phyloP scores from a whole-genome alignment of 2,888 invertebrate species.

The Isoperla grammatica region DNA sequence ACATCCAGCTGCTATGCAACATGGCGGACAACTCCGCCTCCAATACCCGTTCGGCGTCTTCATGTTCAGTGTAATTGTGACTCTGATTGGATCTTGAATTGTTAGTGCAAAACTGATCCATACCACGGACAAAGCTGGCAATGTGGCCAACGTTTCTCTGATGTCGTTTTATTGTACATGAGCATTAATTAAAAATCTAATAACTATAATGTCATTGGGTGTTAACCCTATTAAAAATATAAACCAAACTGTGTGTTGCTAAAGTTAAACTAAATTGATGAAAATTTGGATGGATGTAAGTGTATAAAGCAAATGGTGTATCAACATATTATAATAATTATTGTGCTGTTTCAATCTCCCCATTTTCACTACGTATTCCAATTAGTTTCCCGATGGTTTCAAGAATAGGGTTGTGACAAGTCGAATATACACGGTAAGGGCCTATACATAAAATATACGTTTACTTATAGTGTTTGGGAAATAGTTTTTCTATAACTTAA shows the following conservation, averaged over 20 bases:
- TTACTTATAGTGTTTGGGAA: too few relatives aligned
- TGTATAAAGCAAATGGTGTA: too few relatives aligned
- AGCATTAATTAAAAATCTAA: slow-evolving; percentile 9
- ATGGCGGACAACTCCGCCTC: slow-evolving; percentile 64
- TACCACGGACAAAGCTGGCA: slow-evolving; percentile 2
- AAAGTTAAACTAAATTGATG: too few relatives aligned
- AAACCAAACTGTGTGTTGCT: slow-evolving; percentile 7
- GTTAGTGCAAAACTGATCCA: neutral
- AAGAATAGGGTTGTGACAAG: too few relatives aligned
- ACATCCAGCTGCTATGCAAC: slow-evolving; percentile 82
- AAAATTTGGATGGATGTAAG: too few relatives aligned
- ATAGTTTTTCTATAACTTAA: too few relatives aligned
- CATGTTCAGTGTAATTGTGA: slow-evolving; percentile 61
- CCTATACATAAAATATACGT: too few relatives aligned
- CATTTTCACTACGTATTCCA: too few relatives aligned
- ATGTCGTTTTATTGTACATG: slow-evolving; percentile 7
- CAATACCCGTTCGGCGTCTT: slow-evolving; percentile 68
- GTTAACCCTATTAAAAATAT: neutral
- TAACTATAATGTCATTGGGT: slow-evolving; percentile 5
- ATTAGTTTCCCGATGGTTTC: too few relatives aligned
- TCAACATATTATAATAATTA: too few relatives aligned
- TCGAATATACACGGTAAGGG: too few relatives aligned
- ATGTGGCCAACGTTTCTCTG: neutral
- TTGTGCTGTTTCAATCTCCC: too few relatives aligned
- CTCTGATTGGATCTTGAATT: slow-evolving; percentile 38